Base-by-base conservation (phyloP, 2,113 vertebrate genomes). In the Eubucco bourcierii region DNA sequence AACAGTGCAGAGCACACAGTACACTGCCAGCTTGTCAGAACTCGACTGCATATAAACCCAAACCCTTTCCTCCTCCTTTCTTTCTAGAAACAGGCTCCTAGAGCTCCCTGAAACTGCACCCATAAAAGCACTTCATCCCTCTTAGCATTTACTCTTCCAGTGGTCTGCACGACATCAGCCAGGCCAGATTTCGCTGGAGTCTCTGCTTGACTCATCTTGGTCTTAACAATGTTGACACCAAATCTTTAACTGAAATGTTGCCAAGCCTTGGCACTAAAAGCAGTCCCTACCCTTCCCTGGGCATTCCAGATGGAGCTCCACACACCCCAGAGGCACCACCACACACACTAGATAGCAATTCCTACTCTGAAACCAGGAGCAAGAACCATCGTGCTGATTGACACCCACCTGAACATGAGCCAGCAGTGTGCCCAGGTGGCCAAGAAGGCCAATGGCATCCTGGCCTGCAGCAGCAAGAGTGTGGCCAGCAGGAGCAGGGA, bases 1-100 rank as follows among this genome's bases (percentile, higher is more conserved):
- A 89, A 88, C 75, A 37, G 39, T 12, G 83, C 29, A 39, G 39
- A 24, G 47, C 4, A 2, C 76, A 56, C 10, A 19, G 41, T 41
- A 50, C 71, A 59, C 15, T 68, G 39, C n/a, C 64, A 93, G 44
- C 80, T 34, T 79, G 75, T 90, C 25, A 47, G 80, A 79, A 86
- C 77, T 73, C 3, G 0, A 79, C 39, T 53, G 56, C 0, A 0
- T 31, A 15, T 16, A 44, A 53, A 80, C 28, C 20, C 14, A 0
- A 0, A 20, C 46, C 28, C 76, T 68, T 76, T 80, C 63, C 34
- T 50, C 50, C 25, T 64, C 81, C 20, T 44, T 29, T 34, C 60
- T 39, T 90, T 76, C 84, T 80, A 92, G 91, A 90, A 83, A 70
- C 34, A 34, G 18, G 14, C 24, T 84, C 33, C 0, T 1, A 41